A percentile compares a stretch with the other conserved stretches of the same genome.
phyloP scores from a whole-genome alignment of 2,797 vertebrate species.

The Chrysocyon brachyurus region DNA sequence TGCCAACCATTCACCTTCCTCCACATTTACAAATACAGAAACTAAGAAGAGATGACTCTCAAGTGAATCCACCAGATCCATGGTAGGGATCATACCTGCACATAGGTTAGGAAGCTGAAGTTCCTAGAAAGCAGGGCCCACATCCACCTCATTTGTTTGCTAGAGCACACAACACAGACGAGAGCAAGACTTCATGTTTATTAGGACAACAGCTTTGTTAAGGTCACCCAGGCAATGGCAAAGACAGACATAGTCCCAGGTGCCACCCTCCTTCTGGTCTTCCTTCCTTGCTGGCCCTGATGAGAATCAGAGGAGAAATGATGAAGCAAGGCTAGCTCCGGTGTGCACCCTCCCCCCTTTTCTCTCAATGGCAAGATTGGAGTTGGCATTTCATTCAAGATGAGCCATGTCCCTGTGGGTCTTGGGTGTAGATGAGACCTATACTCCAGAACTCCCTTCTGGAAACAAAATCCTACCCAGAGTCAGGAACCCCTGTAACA shows the following conservation, averaged over 20 bases:
- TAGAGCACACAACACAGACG: not conserved
- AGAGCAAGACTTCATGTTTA: constrained; percentile 28
- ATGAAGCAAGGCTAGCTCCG: not conserved
- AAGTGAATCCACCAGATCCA: constrained; percentile 21
- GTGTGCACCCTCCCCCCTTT: not conserved
- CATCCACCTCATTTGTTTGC: not conserved
- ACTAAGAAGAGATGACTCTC: constrained; percentile 23
- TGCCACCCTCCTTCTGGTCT: not conserved
- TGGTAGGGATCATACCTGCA: constrained; percentile 9
- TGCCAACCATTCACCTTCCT: not conserved
- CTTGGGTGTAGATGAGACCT: not conserved
- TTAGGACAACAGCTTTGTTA: constrained; percentile 22
- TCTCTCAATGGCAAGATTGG: not conserved
- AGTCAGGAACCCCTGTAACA: not conserved
- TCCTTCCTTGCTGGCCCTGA: not conserved
- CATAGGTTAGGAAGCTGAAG: not conserved
- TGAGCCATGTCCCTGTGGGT: not conserved
- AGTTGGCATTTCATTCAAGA: constrained; percentile 43
- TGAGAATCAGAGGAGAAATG: constrained; percentile 38
- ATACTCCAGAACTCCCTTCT: not conserved
- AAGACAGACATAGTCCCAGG: not conserved
- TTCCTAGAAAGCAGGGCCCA: not conserved
- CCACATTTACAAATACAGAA: constrained; percentile 52
- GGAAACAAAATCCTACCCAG: constrained; percentile 43
- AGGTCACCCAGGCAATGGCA: not conserved